Conservation (phyloP, 1,140 invertebrate species). For the Cotesia vestalis region DNA sequence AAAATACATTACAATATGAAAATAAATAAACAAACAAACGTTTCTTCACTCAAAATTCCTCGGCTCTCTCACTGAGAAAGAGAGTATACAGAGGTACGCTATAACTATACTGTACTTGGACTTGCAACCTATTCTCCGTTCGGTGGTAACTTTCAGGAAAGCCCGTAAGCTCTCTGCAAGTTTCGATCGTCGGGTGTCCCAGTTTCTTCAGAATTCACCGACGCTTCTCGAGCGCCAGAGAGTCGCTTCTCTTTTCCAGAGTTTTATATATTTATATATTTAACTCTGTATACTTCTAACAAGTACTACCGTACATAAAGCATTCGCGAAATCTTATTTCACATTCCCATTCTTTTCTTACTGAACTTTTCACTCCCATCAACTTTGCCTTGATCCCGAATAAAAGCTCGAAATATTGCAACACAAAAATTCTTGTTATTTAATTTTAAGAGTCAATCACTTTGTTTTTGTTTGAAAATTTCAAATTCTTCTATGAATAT, state of each 20-base stretch:
- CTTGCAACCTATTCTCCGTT: conserved; percentile 26
- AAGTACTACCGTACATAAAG: too few relatives aligned
- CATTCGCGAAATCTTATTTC: too few relatives aligned
- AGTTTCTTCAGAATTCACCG: conserved; percentile 29
- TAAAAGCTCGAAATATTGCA: too few relatives aligned
- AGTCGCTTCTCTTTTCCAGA: neutral
- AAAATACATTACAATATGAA: conserved; percentile 32
- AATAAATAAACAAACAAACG: conserved; percentile 24
- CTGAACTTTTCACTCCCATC: too few relatives aligned
- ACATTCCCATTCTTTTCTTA: too few relatives aligned
- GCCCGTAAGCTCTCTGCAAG: conserved; percentile 35
- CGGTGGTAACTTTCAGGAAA: conserved; percentile 29
- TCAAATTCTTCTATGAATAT: too few relatives aligned
- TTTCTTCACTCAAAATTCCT: conserved; percentile 21
- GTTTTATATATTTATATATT: conserved; percentile 12
- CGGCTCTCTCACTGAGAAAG: neutral
- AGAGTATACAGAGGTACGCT: neutral
- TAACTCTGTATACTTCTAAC: too few relatives aligned
- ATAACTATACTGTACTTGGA: neutral
- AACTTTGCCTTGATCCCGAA: too few relatives aligned
- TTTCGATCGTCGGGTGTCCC: conserved; percentile 37
- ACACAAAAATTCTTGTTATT: too few relatives aligned
- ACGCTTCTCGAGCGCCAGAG: conserved; percentile 7
- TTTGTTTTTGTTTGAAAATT: too few relatives aligned
- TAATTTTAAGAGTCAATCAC: too few relatives aligned